Conservation (phyloP, 23 tunicate genomes). For the Trididemnum nubilum region DNA sequence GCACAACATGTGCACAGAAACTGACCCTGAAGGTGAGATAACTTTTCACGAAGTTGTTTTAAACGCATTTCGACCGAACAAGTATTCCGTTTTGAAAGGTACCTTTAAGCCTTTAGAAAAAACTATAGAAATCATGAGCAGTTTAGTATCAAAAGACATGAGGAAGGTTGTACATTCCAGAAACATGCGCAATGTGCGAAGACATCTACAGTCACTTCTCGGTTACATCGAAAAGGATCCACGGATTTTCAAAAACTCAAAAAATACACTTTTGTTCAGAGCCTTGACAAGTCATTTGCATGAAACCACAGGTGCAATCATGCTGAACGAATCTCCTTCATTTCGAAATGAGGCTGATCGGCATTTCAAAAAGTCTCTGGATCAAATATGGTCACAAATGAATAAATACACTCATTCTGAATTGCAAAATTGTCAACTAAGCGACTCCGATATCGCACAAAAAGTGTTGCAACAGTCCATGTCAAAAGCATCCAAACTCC, state of each 20-base stretch:
- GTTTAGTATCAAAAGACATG: constrained; percentile 14
- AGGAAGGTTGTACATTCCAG: background rate
- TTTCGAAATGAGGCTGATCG: background rate
- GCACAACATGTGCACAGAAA: constrained; percentile 8
- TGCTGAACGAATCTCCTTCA: too few relatives aligned
- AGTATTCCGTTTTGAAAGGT: too few relatives aligned
- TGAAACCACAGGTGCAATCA: too few relatives aligned
- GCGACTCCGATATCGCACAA: too few relatives aligned
- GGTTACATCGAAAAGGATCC: background rate
- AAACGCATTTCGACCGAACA: background rate
- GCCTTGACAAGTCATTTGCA: too few relatives aligned
- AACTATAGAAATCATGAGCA: too few relatives aligned
- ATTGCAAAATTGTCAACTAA: too few relatives aligned
- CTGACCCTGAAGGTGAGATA: constrained; percentile 2
- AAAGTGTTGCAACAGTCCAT: too few relatives aligned
- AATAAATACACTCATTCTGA: too few relatives aligned
- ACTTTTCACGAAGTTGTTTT: too few relatives aligned
- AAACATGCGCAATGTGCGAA: background rate
- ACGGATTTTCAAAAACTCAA: too few relatives aligned
- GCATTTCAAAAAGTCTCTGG: background rate
- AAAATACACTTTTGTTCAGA: background rate
- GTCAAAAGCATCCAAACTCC: too few relatives aligned
- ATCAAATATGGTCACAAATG: background rate
- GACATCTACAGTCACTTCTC: background rate
- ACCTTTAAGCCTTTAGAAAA: constrained; percentile 1